Evolutionary conservation across 2,888 invertebrate genomes (phyloP).

Genomic region (Drosophila maculinotata): DNA sequence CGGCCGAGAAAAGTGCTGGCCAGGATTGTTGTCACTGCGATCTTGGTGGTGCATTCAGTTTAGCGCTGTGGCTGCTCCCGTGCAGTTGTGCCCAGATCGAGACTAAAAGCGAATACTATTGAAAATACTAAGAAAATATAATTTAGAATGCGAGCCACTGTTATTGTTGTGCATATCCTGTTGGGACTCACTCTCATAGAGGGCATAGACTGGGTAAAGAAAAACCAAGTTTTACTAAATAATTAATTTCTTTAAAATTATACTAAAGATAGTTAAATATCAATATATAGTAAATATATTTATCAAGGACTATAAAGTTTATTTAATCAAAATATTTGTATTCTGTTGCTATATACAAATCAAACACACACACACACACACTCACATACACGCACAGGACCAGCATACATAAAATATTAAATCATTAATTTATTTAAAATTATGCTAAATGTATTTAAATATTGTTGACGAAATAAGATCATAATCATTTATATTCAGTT

Average conservation of each 20-base stretch:
- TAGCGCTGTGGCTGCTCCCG: slow-evolving; percentile 63
- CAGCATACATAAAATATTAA: too few relatives aligned
- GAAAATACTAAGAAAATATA: background rate
- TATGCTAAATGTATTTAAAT: background rate
- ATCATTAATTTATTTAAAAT: too few relatives aligned
- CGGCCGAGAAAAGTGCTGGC: slow-evolving; percentile 40
- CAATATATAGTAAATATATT: background rate
- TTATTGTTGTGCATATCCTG: slow-evolving; percentile 52
- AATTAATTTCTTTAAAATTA: too few relatives aligned
- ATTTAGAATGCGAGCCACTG: slow-evolving; percentile 46
- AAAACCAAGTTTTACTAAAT: too few relatives aligned
- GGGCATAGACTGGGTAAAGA: slow-evolving; percentile 42
- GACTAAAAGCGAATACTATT: slow-evolving; percentile 6
- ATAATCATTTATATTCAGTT: background rate
- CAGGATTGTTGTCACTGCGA: slow-evolving; percentile 52
- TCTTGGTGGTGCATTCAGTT: slow-evolving; percentile 66
- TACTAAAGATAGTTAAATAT: background rate
- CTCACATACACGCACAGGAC: too few relatives aligned
- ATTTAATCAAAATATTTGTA: too few relatives aligned
- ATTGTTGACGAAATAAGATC: background rate
- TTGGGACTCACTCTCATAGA: slow-evolving; percentile 45
- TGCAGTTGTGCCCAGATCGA: slow-evolving; percentile 66
- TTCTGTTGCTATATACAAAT: too few relatives aligned
- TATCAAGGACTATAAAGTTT: too few relatives aligned
- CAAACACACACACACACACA: too few relatives aligned